These are phyloP conservation scores for Schizopygopsis malacanthus DNA, from an alignment of 2,797 vertebrate genomes.

Conservation along the genomic window DNA sequence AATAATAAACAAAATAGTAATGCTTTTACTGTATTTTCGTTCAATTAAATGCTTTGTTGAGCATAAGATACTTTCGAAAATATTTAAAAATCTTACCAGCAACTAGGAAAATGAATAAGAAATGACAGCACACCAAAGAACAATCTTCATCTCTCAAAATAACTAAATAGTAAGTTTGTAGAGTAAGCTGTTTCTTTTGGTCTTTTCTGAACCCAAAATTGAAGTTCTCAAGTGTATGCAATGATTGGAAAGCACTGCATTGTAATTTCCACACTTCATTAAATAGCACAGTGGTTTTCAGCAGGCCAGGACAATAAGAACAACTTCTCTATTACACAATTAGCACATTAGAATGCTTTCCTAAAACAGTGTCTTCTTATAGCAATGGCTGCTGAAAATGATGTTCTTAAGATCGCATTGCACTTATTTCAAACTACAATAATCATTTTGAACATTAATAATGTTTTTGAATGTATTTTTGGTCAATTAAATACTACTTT, in stretches of 20 bases:
- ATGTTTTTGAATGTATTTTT: conserved; percentile 8
- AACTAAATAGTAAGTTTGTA: neutral
- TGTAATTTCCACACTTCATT: neutral
- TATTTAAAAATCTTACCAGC: neutral
- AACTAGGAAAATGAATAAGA: neutral
- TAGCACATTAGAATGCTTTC: neutral
- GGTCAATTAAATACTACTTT: neutral
- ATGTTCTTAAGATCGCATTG: neutral
- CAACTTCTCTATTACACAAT: neutral
- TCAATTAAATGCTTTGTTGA: neutral
- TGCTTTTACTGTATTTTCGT: neutral
- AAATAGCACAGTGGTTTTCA: neutral
- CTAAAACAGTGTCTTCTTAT: neutral
- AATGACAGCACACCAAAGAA: neutral
- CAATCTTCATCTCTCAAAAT: neutral
- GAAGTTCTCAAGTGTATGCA: neutral
- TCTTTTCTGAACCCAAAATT: neutral
- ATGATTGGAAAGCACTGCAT: neutral
- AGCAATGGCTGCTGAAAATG: neutral
- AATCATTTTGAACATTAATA: neutral
- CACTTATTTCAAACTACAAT: neutral
- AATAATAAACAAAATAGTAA: neutral
- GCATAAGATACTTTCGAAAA: neutral
- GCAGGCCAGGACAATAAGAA: neutral
- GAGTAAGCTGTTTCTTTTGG: neutral